A percentile compares a stretch with the other conserved stretches of the same genome.
phyloP scores from a whole-genome alignment of 2,113 vertebrate species.

The Gyps fulvus region DNA sequence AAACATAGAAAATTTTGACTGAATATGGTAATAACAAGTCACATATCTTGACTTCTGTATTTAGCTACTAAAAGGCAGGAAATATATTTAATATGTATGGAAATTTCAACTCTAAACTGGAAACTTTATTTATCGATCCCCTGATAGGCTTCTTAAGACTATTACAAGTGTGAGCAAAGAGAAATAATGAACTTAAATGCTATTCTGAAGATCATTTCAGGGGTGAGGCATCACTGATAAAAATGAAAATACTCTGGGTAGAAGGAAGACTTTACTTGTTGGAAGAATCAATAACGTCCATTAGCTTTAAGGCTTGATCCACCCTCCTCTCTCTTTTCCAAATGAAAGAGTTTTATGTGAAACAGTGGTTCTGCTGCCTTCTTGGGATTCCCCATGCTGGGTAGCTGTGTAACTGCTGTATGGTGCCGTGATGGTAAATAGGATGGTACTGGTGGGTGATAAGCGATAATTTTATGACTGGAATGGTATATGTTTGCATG shows the following conservation, averaged over 20 bases:
- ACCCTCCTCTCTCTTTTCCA: neutral
- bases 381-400: neutral
- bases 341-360: neutral
- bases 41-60: slow-evolving; percentile 25
- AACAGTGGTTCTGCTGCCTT: neutral
- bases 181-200: neutral
- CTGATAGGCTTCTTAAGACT: slow-evolving; percentile 14
- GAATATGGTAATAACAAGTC: slow-evolving; percentile 36
- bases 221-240: neutral
- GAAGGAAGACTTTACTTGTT: neutral
- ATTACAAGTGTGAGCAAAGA: neutral
- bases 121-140: slow-evolving; percentile 23
- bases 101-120: slow-evolving; percentile 40
- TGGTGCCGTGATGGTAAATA: neutral
- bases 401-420: neutral
- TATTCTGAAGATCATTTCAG: neutral
- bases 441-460: neutral
- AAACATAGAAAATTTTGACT: slow-evolving; percentile 32
- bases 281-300: neutral
- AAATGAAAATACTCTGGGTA: neutral
- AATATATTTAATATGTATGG: slow-evolving; percentile 47
- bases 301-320: neutral
- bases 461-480: neutral
- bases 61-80: slow-evolving; percentile 27
- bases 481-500: neutral